Evolutionary conservation across 2,113 vertebrate species (phyloP), one percentile per base, ranked within the genome.

Genomic region (Oxygymnocypris stewartii): DNA sequence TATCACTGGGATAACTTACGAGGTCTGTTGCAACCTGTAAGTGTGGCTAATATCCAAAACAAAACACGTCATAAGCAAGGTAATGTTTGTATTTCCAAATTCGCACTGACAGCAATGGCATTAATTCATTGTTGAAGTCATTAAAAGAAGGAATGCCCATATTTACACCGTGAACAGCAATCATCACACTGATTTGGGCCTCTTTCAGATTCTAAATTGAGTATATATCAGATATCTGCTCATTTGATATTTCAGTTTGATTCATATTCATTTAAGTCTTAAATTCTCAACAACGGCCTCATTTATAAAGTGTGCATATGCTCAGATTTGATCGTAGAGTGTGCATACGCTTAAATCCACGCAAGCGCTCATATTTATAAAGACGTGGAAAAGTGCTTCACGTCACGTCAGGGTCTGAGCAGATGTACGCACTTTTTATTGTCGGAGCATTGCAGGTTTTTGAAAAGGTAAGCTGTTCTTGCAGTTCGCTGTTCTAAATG

Each of bases 21-120:
- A 75, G 40, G 40, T 75, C 40, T 75, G 73, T 44, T 47, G 73
- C 42, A 47, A 75, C 31, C 42, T 74, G 71, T 13, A 25, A 75
- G 42, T 12, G 23, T 75, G 20, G 20, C 12, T 25, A n/a, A 75
- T 25, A 25, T 47, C 42, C 73, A 75, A 2, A 75, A 14, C 23
- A 47, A 75, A 44, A 44, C 73, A 75, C n/a, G 71, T 74, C 20
- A 74, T n/a, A 47, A 75, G 1, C 11, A 75, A 40, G 40, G 23
- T 47, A 25, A 25, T 12, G 4, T 75, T 75, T 47, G 40, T 47
- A 3, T 75, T 75, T 75, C 73, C 73, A 47, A 75, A 75, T 74
- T 13, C 42, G 10, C 40, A 44, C 10, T 4, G 71, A 74, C 2
- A 44, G 23, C 73, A 75, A 75, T 2, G 25, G 4, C 12, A 75